Conservation (phyloP, 2,113 vertebrate species). For the Fregata magnificens region DNA sequence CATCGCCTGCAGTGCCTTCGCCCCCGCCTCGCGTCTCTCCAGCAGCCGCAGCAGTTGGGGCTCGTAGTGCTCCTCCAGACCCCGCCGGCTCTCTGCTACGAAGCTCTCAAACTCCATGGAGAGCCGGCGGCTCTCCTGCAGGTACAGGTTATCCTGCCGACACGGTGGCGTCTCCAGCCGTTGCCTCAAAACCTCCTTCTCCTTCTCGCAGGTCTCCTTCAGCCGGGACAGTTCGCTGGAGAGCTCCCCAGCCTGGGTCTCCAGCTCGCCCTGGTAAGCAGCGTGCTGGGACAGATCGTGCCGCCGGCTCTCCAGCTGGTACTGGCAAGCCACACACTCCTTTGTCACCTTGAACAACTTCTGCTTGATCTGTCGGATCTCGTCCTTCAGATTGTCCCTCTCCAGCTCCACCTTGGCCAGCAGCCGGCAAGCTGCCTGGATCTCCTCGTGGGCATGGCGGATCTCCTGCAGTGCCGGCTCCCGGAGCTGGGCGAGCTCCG, state of each 20-base stretch:
- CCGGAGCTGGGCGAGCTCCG: slow-evolving; percentile 79
- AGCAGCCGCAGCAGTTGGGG: slow-evolving; percentile 85
- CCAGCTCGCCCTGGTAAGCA: slow-evolving; percentile 76
- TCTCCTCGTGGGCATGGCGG: slow-evolving; percentile 77
- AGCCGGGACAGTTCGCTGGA: slow-evolving; percentile 78
- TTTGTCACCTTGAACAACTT: slow-evolving; percentile 84
- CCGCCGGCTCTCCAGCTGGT: slow-evolving; percentile 77
- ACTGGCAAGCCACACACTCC: slow-evolving; percentile 85
- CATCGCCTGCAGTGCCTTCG: slow-evolving; percentile 75
- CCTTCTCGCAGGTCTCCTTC: slow-evolving; percentile 74
- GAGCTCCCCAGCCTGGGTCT: slow-evolving; percentile 75
- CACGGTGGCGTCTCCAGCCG: slow-evolving; percentile 61
- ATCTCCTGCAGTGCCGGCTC: slow-evolving; percentile 79
- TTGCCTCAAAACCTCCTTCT: slow-evolving; percentile 72
- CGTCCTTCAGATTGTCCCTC: slow-evolving; percentile 81
- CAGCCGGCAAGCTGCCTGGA: slow-evolving; percentile 79
- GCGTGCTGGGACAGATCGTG: slow-evolving; percentile 80
- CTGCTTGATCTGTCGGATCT: slow-evolving; percentile 82
- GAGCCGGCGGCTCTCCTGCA: slow-evolving; percentile 79
- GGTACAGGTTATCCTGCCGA: slow-evolving; percentile 74
- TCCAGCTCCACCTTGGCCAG: slow-evolving; percentile 85
- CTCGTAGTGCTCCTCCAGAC: slow-evolving; percentile 87
- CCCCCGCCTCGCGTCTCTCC: slow-evolving; percentile 80
- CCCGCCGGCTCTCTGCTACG: slow-evolving; percentile 80
- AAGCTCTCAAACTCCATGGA: slow-evolving; percentile 87